Percentiles rank a stretch among this genome's conserved stretches.
phyloP scores from a whole-genome alignment of 2,113 vertebrate genomes.

The Malurus cyaneus region DNA sequence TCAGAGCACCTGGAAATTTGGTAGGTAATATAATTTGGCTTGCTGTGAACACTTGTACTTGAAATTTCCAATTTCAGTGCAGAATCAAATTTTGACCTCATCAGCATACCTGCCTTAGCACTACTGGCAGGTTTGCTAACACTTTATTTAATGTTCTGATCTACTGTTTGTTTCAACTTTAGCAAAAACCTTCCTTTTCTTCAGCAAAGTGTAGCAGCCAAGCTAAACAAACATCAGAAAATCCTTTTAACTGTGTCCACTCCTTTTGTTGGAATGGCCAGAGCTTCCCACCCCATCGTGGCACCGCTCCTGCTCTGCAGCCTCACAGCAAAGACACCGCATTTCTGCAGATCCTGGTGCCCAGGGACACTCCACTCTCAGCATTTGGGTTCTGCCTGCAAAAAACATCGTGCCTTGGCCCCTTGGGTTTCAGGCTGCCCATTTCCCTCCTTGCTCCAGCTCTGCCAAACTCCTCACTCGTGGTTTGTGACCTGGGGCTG shows the following conservation, averaged over 20 bases:
- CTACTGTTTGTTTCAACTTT: conserved; percentile 47
- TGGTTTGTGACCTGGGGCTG: not conserved
- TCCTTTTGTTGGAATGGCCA: not conserved
- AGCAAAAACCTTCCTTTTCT: conserved; percentile 35
- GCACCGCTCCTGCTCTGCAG: not conserved
- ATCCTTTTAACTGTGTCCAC: conserved; percentile 27
- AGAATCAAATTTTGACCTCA: conserved; percentile 50
- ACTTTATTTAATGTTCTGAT: conserved; percentile 59
- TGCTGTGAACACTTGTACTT: conserved; percentile 4
- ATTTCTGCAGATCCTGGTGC: not conserved
- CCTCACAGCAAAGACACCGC: not conserved
- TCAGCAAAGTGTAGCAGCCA: conserved; percentile 41
- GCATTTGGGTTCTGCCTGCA: not conserved
- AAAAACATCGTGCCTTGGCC: fast-evolving
- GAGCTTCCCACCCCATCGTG: not conserved
- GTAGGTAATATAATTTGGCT: not conserved
- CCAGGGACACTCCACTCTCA: not conserved
- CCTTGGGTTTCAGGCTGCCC: not conserved
- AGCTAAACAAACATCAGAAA: conserved; percentile 52
- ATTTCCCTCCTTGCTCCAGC: not conserved
- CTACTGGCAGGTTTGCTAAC: conserved; percentile 13
- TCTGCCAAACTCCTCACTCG: not conserved
- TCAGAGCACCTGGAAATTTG: not conserved
- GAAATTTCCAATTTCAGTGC: conserved; percentile 13
- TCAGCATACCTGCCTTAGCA: conserved; percentile 20